Base-by-base conservation (phyloP, 2,797 vertebrate species). In the Dicrostonyx torquatus region DNA sequence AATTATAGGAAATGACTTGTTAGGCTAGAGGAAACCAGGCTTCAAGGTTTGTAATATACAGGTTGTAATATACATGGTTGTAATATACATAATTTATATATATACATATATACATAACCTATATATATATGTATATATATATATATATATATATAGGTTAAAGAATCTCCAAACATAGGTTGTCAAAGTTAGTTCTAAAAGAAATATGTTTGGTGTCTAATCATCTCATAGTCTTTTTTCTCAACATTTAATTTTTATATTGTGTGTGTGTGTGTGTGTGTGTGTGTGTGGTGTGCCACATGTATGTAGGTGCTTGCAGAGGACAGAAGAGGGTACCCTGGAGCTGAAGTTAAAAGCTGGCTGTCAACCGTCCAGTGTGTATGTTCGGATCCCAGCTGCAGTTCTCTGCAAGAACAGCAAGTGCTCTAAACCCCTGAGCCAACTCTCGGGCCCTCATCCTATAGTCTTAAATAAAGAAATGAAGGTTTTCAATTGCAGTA, bases 381-480 rank as follows among this genome's bases (percentile, higher is more conserved):
- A n/a, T 37, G 6, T n/a, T 68, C 34, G 12, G 62, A 50, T n/a
- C 10, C 80, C 60, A 48, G 48, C 31, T 66, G 4, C 34, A 20
- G 62, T 66, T 31, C 31, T 85, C 45, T n/a, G 12, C 12, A 26
- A 24, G 31, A 78, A 9, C 76, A 34, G 48, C 17, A 78, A 78
- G 17, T n/a, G 34, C 31, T 68, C 20, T n/a, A 3, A n/a, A 50
- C 3, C 13, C 14, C 45, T 37, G 31, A 85, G 82, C 43, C 20
- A 68, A n/a, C 18, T 50, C 31, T 68, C 31, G 68, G 62, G 12
- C 34, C 45, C 62, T 55, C 80, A 86, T 43, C 12, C 6, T 20
- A 68, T 88, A 45, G 50, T 79, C 6, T 75, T 78, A 72, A 64
- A 43, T 43, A 91, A 95, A 73, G 53, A 93, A 94, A 90, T 85